Evolutionary conservation across 2,888 invertebrate species (phyloP).

Genomic region (Lasioglossum pauxillum): DNA sequence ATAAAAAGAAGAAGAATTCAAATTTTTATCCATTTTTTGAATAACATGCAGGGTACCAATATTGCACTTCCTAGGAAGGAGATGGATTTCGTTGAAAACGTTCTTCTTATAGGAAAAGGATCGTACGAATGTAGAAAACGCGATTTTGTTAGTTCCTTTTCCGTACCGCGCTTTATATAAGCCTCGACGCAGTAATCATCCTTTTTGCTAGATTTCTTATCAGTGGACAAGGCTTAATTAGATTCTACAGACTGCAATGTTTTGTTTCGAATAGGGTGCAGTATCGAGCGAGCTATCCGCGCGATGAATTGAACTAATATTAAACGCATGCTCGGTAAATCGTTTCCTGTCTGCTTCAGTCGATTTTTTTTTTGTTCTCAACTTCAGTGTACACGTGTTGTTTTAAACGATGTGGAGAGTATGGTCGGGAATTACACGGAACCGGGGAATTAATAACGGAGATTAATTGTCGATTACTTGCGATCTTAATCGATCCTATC

Average conservation of each 20-base stretch:
- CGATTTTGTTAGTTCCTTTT: neutral
- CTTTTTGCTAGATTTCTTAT: neutral
- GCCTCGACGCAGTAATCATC: neutral
- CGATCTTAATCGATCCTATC: conserved; percentile 2
- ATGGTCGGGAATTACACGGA: neutral
- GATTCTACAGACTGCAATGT: neutral
- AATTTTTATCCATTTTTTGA: too few species aligned
- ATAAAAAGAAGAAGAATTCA: too few species aligned
- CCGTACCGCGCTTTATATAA: neutral
- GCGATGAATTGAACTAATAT: neutral
- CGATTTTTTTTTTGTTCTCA: neutral
- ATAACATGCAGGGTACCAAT: too few species aligned
- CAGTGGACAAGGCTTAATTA: neutral
- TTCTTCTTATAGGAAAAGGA: neutral
- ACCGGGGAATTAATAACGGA: neutral
- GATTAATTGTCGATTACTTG: conserved; percentile 4
- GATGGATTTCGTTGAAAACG: neutral
- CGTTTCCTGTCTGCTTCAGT: neutral
- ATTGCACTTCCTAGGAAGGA: too few species aligned
- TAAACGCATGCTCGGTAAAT: conserved; percentile 5
- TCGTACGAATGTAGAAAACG: neutral
- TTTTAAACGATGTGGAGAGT: neutral
- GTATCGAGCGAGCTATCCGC: neutral
- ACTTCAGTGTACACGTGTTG: conserved; percentile 8
- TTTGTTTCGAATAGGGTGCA: neutral